phyloP scores from a whole-genome alignment of 2,797 vertebrate genomes.

The Xyrichtys novacula region DNA sequence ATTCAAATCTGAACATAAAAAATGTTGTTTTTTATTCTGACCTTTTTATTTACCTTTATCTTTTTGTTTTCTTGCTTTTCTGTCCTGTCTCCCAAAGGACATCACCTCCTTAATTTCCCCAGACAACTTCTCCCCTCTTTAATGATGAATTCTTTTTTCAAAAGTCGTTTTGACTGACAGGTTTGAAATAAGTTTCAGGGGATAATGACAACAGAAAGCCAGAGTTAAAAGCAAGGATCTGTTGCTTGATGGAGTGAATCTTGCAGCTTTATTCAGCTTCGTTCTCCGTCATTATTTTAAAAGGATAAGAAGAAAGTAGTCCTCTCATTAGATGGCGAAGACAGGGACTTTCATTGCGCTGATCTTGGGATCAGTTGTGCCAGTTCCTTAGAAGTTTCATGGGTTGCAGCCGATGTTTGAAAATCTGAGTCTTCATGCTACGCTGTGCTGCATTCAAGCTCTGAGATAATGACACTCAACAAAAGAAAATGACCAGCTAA shows the following conservation, averaged over 20 bases:
- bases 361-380: slow-evolving; percentile 23
- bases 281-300: slow-evolving; percentile 56
- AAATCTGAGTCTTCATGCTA: slow-evolving; percentile 1
- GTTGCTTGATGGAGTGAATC: slow-evolving; percentile 37
- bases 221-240: slow-evolving; percentile 36
- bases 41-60: no score
- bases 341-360: slow-evolving; percentile 42
- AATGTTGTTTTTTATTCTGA: slow-evolving; percentile 3
- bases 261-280: slow-evolving; percentile 50
- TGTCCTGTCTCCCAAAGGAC: slow-evolving; percentile 30
- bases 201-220: slow-evolving; percentile 36
- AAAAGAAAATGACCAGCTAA: slow-evolving; percentile 1
- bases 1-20: slow-evolving; percentile 23
- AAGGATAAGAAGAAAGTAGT: slow-evolving; percentile 31
- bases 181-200: slow-evolving; percentile 43
- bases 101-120: neutral
- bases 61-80: slow-evolving; percentile 23
- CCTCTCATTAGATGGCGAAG: slow-evolving; percentile 50
- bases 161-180: slow-evolving; percentile 54
- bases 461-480: slow-evolving; percentile 47
- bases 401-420: slow-evolving; percentile 28
- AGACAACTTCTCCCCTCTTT: neutral
- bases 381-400: slow-evolving; percentile 38
- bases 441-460: slow-evolving; percentile 5
- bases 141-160: slow-evolving; percentile 26